phyloP scores from a whole-genome alignment of 2,113 vertebrate species.

The Colaptes auratus region DNA sequence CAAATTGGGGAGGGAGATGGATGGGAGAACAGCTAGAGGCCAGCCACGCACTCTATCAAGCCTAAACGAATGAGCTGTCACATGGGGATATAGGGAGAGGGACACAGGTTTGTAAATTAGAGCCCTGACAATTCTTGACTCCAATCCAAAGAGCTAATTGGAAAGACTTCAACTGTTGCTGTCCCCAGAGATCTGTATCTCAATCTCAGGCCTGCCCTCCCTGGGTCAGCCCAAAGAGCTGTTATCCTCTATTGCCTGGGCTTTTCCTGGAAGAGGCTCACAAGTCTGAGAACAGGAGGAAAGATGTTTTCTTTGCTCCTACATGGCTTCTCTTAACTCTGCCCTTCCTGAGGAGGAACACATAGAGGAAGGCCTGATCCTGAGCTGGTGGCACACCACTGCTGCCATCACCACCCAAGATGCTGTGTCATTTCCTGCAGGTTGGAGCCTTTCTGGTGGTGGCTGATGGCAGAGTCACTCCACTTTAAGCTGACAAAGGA shows the following conservation, averaged over 20 bases:
- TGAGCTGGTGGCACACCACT: not conserved
- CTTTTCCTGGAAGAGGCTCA: not conserved
- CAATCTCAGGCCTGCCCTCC: not conserved
- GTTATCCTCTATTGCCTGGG: not conserved
- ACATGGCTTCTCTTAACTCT: not conserved
- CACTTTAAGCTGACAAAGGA: not conserved
- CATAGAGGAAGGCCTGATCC: not conserved
- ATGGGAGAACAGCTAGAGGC: conserved; percentile 52
- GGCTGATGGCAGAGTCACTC: not conserved
- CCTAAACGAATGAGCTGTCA: conserved; percentile 62
- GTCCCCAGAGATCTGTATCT: not conserved
- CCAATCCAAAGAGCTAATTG: conserved; percentile 52
- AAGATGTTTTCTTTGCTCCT: not conserved
- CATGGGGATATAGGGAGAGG: conserved; percentile 16
- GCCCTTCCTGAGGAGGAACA: not conserved
- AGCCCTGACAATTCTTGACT: conserved; percentile 56
- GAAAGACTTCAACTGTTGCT: conserved; percentile 46
- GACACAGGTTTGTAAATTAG: conserved; percentile 50
- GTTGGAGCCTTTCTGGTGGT: not conserved
- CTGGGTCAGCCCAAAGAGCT: not conserved
- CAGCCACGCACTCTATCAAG: conserved; percentile 34
- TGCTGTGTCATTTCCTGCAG: too few species aligned
- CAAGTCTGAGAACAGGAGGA: not conserved
- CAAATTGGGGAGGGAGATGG: conserved; percentile 6
- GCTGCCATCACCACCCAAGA: too few species aligned